phyloP scores from a whole-genome alignment of 2,888 invertebrate genomes.

The Furcula furcula region DNA sequence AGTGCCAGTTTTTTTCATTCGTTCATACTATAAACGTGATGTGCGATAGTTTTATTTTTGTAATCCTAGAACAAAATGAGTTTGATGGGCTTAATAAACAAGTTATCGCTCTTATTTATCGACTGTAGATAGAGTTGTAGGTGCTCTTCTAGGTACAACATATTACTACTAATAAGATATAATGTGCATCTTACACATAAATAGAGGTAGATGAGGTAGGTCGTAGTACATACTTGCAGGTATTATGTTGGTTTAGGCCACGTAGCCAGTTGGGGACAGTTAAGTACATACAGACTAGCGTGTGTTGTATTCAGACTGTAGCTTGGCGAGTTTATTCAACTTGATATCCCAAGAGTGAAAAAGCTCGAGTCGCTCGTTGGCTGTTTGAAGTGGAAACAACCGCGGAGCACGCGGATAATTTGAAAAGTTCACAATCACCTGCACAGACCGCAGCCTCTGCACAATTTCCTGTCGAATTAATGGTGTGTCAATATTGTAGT shows the following conservation, averaged over 20 bases:
- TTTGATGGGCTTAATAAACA: too few species aligned
- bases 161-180: too few species aligned
- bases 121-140: too few species aligned
- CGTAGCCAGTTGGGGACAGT: slow-evolving; percentile 8
- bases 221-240: not conserved
- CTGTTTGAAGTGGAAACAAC: slow-evolving; percentile 67
- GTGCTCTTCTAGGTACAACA: too few species aligned
- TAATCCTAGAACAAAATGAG: too few species aligned
- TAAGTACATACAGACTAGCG: slow-evolving; percentile 21
- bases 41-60: too few species aligned
- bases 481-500: slow-evolving; percentile 80
- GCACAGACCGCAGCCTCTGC: slow-evolving; percentile 68
- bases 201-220: too few species aligned
- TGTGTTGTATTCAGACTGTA: slow-evolving; percentile 24
- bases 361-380: slow-evolving; percentile 34
- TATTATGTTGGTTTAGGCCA: too few species aligned
- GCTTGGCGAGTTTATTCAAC: slow-evolving; percentile 50
- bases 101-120: too few species aligned
- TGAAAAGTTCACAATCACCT: slow-evolving; percentile 81
- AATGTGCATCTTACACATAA: too few species aligned
- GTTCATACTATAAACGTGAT: too few species aligned
- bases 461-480: slow-evolving; percentile 80
- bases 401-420: slow-evolving; percentile 72
- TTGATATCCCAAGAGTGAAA: slow-evolving; percentile 43
- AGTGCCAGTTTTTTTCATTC: too few species aligned